phyloP scores from a whole-genome alignment of 1,140 invertebrate species.

The Aphis gossypii region DNA sequence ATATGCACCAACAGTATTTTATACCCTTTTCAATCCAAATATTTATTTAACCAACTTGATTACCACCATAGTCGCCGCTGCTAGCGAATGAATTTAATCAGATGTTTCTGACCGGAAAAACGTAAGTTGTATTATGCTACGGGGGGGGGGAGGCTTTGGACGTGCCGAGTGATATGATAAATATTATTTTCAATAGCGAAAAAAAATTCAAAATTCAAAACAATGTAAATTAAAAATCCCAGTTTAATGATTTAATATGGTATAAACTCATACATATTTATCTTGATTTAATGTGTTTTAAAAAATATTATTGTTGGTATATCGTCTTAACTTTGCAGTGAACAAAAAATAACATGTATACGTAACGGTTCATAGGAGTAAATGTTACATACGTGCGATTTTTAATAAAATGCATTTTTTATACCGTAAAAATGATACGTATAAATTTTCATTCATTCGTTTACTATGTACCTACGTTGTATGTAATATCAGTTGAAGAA shows the following conservation, averaged over 20 bases:
- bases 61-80: neutral
- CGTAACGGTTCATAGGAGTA: neutral
- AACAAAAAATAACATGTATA: neutral
- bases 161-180: neutral
- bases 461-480: neutral
- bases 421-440: neutral
- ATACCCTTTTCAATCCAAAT: conserved; percentile 49
- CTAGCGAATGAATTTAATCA: conserved; percentile 44
- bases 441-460: neutral
- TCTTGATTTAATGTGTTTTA: neutral
- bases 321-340: neutral
- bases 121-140: neutral
- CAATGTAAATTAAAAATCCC: neutral
- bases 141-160: neutral
- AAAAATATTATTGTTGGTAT: neutral
- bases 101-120: conserved; percentile 23
- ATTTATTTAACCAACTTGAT: conserved; percentile 53
- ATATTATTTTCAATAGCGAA: neutral
- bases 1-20: conserved; percentile 6
- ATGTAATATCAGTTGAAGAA: neutral
- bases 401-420: conserved; percentile 14
- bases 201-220: neutral
- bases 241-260: neutral
- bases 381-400: neutral
- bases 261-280: neutral